Evolutionary conservation across 2,113 vertebrate genomes (phyloP).

Genomic region (Phasianus colchicus): DNA sequence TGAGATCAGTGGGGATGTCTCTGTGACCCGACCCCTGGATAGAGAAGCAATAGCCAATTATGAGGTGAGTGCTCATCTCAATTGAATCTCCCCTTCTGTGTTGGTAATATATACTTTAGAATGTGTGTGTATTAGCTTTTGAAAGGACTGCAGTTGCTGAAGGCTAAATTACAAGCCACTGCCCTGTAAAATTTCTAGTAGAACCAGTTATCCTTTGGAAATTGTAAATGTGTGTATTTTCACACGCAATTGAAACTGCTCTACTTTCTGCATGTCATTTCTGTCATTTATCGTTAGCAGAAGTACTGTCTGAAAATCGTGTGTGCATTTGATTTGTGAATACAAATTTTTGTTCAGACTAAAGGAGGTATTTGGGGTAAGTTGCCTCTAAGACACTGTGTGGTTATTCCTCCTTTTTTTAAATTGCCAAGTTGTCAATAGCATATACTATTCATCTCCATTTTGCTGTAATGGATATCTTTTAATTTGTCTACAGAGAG

Average conservation of each 20-base stretch:
- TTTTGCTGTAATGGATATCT: background rate
- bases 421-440: background rate
- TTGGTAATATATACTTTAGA: background rate
- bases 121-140: background rate
- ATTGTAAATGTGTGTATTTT: background rate
- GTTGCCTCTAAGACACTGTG: background rate
- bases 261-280: background rate
- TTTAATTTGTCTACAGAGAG: background rate
- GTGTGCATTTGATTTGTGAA: conserved; percentile 10
- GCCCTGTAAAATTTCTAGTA: background rate
- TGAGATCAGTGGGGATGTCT: conserved; percentile 88
- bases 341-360: background rate
- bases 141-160: background rate
- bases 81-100: background rate
- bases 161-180: background rate
- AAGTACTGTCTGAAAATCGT: background rate
- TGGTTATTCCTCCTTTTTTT: background rate
- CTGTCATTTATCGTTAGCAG: background rate
- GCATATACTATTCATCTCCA: background rate
- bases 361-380: background rate
- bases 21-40: conserved; percentile 88
- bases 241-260: background rate
- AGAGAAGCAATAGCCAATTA: conserved; percentile 88
- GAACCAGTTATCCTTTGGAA: background rate
- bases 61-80: conserved; percentile 79